phyloP scores from a whole-genome alignment of 2,888 invertebrate species.

The Caenorhabditis doughertyi region DNA sequence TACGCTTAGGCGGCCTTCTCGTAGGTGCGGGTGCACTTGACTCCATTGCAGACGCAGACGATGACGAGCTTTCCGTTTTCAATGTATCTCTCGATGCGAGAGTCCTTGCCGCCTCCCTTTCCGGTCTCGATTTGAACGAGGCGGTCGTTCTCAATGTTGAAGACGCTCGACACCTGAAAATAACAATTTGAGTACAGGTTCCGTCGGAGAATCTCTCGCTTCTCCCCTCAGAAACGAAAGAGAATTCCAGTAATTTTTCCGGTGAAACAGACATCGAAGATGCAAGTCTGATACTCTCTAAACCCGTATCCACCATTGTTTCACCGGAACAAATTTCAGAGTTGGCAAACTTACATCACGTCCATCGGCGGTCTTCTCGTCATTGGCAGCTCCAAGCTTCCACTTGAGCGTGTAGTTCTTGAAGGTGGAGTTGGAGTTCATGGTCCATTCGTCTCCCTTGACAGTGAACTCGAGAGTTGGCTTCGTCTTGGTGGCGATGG shows the following conservation, averaged over 20 bases:
- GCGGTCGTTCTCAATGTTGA: constrained; percentile 76
- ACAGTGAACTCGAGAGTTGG: constrained; percentile 77
- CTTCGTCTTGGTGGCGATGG: constrained; percentile 78
- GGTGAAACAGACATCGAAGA: too few relatives aligned
- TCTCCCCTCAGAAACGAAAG: too few relatives aligned
- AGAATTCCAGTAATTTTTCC: too few relatives aligned
- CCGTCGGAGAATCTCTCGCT: too few relatives aligned
- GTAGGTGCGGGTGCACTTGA: constrained; percentile 77
- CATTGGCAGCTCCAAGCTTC: constrained; percentile 75
- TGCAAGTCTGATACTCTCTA: too few relatives aligned
- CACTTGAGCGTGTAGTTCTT: constrained; percentile 79
- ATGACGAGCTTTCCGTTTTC: constrained; percentile 77
- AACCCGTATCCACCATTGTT: neutral
- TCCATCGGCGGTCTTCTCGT: constrained; percentile 81
- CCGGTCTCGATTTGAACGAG: constrained; percentile 78
- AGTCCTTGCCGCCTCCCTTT: constrained; percentile 76
- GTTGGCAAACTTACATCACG: constrained; percentile 70
- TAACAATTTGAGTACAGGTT: too few relatives aligned
- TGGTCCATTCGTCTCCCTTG: constrained; percentile 79
- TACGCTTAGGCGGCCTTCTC: constrained; percentile 62
- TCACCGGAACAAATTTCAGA: neutral
- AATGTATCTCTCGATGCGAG: constrained; percentile 75
- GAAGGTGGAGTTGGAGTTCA: constrained; percentile 80
- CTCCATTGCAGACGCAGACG: constrained; percentile 70
- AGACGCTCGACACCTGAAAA: constrained; percentile 71